Base-by-base conservation (phyloP, 2,113 vertebrate species). In the Pteronura brasiliensis region DNA sequence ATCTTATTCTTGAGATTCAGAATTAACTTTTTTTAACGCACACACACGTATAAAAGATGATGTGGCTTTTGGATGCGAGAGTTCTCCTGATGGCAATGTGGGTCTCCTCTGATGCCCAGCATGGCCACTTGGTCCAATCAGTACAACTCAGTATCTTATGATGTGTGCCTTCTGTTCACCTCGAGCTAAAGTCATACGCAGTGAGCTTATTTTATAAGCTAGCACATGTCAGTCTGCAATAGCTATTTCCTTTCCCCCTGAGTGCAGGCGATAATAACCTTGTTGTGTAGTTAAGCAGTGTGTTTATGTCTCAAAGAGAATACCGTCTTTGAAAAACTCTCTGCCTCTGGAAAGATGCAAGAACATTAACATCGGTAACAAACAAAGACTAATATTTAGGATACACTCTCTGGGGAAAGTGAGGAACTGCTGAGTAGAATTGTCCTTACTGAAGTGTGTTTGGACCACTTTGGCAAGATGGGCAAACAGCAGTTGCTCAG, bases 241-340 rank as follows among this genome's bases (percentile, higher is more conserved):
- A 84, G 92, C 84, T 95, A 25, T 80, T 67, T 92, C 90, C 92
- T 97, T 91, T 86, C 83, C 96, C 81, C 69, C 88, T 65, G 82
- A 89, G 72, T 88, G 84, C 90, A 96, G 93, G 69, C 72, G 86
- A 77, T 72, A 69, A 96, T 94, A 85, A 93, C 55, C 84, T 86
- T 76, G 0, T 71, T 96, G 61, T 57, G 61, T 27, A 94, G 92
- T 11, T 27, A 96, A 76, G 92, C 77, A 89, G 74, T 83, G 80
- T 49, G 69, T 61, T 95, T 55, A 8, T 47, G 52, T 96, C 82
- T 96, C 77, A 92, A 93, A 97, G 84, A 79, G 95, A 92, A 92
- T 59, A 20, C 47, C 31, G 29, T 74, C 88, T 85, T 92, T 97
- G 92, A 96, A 96, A 97, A 96, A 97, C 88, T 72, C 88, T 93